Evolutionary conservation across 1,140 invertebrate genomes (phyloP).

Genomic region (Temnothorax longispinosus): DNA sequence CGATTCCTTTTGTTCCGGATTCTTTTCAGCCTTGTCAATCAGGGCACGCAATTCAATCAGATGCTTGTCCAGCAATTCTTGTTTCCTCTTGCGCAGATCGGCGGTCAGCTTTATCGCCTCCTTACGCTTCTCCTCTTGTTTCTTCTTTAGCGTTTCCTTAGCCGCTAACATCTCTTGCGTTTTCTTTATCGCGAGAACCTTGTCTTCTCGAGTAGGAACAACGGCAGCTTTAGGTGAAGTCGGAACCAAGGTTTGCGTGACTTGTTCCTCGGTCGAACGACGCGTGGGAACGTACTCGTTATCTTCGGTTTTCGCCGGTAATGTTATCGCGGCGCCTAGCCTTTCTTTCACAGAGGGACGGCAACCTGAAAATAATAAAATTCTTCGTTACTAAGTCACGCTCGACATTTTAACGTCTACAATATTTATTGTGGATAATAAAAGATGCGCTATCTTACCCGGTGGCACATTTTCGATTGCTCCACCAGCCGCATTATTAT

Average conservation of each 20-base stretch:
- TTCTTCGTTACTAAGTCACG: background rate
- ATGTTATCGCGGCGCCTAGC: slow-evolving; percentile 78
- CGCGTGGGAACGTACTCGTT: slow-evolving; percentile 84
- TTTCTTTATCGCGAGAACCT: slow-evolving; percentile 88
- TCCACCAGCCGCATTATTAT: slow-evolving; percentile 80
- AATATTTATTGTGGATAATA: slow-evolving; percentile 7
- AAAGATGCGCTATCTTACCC: slow-evolving; percentile 68
- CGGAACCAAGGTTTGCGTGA: slow-evolving; percentile 70
- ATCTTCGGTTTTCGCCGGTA: slow-evolving; percentile 80
- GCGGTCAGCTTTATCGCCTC: slow-evolving; percentile 90
- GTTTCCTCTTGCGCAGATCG: slow-evolving; percentile 92
- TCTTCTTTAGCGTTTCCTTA: slow-evolving; percentile 88
- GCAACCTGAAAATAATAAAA: slow-evolving; percentile 62
- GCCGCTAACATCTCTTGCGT: slow-evolving; percentile 88
- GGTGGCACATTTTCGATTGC: slow-evolving; percentile 85
- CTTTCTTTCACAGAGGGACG: slow-evolving; percentile 84
- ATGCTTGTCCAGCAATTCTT: slow-evolving; percentile 92
- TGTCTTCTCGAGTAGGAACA: slow-evolving; percentile 79
- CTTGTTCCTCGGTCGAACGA: slow-evolving; percentile 80
- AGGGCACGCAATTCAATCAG: slow-evolving; percentile 91
- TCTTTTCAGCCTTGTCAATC: slow-evolving; percentile 91
- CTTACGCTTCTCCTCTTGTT: slow-evolving; percentile 89
- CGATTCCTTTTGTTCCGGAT: slow-evolving; percentile 89
- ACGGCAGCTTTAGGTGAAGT: slow-evolving; percentile 63
- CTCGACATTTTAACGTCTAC: background rate